Conservation (phyloP, 2,888 invertebrate genomes). For the Dryobota labecula region DNA sequence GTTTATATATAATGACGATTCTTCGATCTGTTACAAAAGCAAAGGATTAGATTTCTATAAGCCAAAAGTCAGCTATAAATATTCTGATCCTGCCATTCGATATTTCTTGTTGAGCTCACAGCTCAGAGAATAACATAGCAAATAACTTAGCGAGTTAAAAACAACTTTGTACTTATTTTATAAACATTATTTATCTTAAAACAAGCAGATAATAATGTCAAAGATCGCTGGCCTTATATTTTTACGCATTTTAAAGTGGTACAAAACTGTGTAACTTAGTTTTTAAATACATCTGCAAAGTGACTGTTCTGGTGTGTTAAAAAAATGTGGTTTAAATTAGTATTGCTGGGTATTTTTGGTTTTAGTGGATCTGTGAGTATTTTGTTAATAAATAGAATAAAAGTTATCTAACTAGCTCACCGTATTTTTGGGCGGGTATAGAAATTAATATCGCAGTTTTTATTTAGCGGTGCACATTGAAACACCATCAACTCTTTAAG, state of each 20-base stretch:
- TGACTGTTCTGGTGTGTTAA: conserved; percentile 35
- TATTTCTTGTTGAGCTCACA: not conserved
- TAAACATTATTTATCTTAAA: conserved; percentile 52
- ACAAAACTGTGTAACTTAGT: conserved; percentile 52
- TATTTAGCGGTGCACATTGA: not conserved
- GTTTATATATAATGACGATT: not conserved
- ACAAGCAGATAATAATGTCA: conserved; percentile 61
- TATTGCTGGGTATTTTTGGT: conserved; percentile 72
- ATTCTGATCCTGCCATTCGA: not conserved
- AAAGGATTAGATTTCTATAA: not conserved
- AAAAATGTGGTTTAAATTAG: conserved; percentile 77
- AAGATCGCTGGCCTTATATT: conserved; percentile 55
- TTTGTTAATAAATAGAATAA: not conserved
- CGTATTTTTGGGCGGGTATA: not conserved
- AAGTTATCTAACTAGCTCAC: not conserved
- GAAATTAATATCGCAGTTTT: not conserved
- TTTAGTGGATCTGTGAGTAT: conserved; percentile 74
- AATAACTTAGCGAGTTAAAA: conserved; percentile 16
- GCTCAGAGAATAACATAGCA: not conserved
- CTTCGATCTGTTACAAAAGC: not conserved
- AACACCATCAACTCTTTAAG: no score
- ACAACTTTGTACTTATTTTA: conserved; percentile 25
- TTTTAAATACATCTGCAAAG: conserved; percentile 27
- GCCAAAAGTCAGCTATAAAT: not conserved
- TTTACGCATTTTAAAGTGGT: conserved; percentile 50